Evolutionary conservation across 1,140 invertebrate species (phyloP).

Genomic region (Steinernema feltiae): DNA sequence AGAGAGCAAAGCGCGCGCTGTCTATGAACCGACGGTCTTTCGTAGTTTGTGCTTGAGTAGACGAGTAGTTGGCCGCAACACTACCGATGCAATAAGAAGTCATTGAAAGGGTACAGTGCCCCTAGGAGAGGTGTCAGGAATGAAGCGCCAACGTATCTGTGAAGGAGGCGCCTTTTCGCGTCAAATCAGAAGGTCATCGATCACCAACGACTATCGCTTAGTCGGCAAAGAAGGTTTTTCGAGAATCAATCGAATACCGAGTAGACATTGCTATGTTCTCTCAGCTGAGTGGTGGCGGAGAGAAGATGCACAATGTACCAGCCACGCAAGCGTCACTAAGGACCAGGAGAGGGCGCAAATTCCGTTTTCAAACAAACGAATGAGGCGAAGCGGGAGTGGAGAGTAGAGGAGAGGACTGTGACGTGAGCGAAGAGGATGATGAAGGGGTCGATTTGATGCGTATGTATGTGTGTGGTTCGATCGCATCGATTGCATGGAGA

Average conservation of each 20-base stretch:
- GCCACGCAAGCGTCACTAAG: not conserved
- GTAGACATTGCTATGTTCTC: not conserved
- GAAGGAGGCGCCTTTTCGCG: not conserved
- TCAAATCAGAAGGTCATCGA: not conserved
- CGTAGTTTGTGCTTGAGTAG: not conserved
- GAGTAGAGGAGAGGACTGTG: not conserved
- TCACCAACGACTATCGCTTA: not conserved
- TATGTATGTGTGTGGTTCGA: conserved; percentile 7
- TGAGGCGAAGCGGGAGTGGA: not conserved
- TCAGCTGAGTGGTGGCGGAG: not conserved
- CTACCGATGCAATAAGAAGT: not conserved
- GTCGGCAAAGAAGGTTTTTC: not conserved
- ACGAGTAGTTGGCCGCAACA: not conserved
- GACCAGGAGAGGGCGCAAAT: not conserved
- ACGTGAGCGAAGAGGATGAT: not conserved
- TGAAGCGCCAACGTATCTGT: not conserved
- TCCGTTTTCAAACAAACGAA: conserved; percentile 5
- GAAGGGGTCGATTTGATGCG: not conserved
- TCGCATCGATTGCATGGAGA: conserved; percentile 9
- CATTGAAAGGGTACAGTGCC: not conserved
- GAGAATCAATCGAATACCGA: not conserved
- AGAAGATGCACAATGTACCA: not conserved
- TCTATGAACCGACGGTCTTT: not conserved
- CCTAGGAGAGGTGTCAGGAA: not conserved
- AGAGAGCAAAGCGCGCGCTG: not conserved